These are phyloP conservation scores for Papilio machaon DNA, from an alignment of 1,140 invertebrate species.

Conservation along the genomic window DNA sequence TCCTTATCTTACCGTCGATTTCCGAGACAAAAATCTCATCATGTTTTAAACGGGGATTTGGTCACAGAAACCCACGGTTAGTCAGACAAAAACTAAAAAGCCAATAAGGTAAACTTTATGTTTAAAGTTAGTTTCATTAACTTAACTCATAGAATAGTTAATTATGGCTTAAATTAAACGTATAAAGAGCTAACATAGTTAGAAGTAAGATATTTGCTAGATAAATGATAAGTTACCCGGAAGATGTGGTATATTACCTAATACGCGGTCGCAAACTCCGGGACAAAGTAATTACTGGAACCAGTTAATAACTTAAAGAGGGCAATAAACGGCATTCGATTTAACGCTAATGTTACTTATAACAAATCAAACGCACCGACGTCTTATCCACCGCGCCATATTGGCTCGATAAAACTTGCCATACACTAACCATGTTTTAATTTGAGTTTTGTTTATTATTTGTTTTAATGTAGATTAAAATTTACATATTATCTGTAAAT, in stretches of 20 bases:
- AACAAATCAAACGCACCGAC: slow-evolving; percentile 52
- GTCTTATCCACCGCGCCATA: slow-evolving; percentile 45
- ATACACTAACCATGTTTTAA: slow-evolving; percentile 21
- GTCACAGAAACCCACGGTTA: too few species aligned
- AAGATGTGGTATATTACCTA: slow-evolving; percentile 6
- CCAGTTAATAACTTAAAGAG: slow-evolving; percentile 40
- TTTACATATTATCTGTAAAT: too few species aligned
- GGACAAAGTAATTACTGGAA: slow-evolving; percentile 44
- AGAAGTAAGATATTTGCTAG: slow-evolving; percentile 3
- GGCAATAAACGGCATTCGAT: slow-evolving; percentile 46
- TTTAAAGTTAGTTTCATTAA: too few species aligned
- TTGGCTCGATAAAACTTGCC: slow-evolving; percentile 44
- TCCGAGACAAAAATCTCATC: too few species aligned
- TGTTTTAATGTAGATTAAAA: too few species aligned
- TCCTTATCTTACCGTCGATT: too few species aligned
- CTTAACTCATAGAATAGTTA: too few species aligned
- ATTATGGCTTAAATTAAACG: too few species aligned
- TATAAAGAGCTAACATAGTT: neutral
- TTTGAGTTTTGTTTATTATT: neutral
- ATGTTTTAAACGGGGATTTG: too few species aligned
- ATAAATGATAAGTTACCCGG: slow-evolving; percentile 22
- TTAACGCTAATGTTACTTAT: slow-evolving; percentile 46
- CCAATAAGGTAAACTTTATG: too few species aligned
- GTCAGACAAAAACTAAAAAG: too few species aligned
- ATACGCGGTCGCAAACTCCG: neutral